Conservation (phyloP, 2,113 vertebrate species). For the Picathartes gymnocephalus region DNA sequence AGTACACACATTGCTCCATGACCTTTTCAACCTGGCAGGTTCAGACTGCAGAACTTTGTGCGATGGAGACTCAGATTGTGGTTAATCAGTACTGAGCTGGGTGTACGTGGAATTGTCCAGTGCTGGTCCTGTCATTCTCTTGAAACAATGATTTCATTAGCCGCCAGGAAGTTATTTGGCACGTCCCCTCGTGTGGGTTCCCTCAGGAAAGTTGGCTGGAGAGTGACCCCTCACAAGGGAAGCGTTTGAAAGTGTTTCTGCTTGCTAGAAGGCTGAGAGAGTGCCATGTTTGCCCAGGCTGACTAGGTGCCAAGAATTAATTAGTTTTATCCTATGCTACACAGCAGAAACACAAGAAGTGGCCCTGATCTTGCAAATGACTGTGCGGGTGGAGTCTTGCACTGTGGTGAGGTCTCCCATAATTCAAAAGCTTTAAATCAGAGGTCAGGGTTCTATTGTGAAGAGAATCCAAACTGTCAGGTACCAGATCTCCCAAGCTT, state of each 20-base stretch:
- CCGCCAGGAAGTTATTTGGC: constrained; percentile 23
- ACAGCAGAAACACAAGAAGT: neutral
- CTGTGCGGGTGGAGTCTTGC: neutral
- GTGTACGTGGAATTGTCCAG: neutral
- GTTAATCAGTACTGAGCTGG: neutral
- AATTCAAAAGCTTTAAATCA: neutral
- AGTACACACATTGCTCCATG: neutral
- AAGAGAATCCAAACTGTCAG: neutral
- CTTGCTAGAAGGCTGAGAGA: neutral
- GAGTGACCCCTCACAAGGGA: neutral
- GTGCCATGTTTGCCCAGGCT: neutral
- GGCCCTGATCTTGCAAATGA: neutral
- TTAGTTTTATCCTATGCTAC: neutral
- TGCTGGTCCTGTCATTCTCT: neutral
- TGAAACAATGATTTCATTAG: neutral
- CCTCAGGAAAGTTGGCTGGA: neutral
- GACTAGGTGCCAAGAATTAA: neutral
- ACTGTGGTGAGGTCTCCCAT: neutral
- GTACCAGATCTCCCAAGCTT: neutral
- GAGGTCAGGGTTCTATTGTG: neutral
- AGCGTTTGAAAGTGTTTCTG: neutral
- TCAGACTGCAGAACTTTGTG: neutral
- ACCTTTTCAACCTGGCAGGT: constrained; percentile 7
- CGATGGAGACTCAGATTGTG: neutral
- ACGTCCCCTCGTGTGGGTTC: neutral